Conservation (phyloP, 2,797 vertebrate genomes). For the Neostethus bicornis region DNA sequence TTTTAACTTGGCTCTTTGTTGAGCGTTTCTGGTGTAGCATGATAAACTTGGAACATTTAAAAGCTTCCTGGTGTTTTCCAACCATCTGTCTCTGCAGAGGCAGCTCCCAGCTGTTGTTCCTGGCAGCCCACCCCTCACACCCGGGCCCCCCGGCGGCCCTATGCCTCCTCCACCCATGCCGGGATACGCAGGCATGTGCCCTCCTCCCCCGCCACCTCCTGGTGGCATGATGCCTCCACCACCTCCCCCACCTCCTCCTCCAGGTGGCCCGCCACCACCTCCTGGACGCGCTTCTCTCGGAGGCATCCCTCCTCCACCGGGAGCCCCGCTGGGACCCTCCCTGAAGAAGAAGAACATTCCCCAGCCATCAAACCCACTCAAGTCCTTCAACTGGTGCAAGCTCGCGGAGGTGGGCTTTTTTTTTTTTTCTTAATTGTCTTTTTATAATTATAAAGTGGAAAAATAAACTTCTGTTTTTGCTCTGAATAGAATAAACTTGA, state of each 20-base stretch:
- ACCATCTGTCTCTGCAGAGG: constrained; percentile 48
- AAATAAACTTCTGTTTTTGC: not conserved
- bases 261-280: constrained; percentile 87
- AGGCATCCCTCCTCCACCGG: constrained; percentile 87
- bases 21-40: constrained; percentile 2
- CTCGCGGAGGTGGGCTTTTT: constrained; percentile 94
- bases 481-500: constrained; percentile 90
- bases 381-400: constrained; percentile 99
- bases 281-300: constrained; percentile 84
- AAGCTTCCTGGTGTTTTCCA: not conserved
- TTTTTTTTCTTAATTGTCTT: no score
- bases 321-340: constrained; percentile 84
- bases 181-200: constrained; percentile 61
- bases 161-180: constrained; percentile 76
- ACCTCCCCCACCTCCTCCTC: constrained; percentile 80
- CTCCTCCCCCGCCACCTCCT: constrained; percentile 72
- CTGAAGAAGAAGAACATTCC: constrained; percentile 95
- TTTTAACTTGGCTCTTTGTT: not conserved
- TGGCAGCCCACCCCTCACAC: constrained; percentile 76
- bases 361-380: constrained; percentile 91
- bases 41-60: constrained; percentile 1
- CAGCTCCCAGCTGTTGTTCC: constrained; percentile 77
- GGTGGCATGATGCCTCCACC: constrained; percentile 84
- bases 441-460: no score
- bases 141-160: constrained; percentile 80